These are phyloP conservation scores for Lethenteron camtschaticum DNA, from an alignment of 2,113 vertebrate genomes.

Conservation along the genomic window DNA sequence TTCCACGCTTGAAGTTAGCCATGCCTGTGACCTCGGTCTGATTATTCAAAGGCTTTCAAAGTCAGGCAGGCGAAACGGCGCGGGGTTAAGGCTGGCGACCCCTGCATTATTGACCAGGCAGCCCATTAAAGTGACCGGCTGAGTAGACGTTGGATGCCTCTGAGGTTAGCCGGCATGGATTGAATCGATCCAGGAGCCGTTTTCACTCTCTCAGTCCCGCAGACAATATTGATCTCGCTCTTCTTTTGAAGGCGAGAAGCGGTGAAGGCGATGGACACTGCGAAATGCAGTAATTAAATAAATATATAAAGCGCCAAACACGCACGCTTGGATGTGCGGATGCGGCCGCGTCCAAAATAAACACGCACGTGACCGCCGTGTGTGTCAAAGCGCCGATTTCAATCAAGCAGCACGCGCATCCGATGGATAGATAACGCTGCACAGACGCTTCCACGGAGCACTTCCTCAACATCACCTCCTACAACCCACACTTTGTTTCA, in stretches of 20 bases:
- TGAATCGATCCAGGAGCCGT: not conserved
- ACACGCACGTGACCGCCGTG: too few relatives aligned
- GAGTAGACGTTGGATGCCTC: not conserved
- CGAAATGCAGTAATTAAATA: too few relatives aligned
- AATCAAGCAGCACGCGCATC: too few relatives aligned
- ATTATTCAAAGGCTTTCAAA: conserved; percentile 6
- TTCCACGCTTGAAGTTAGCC: too few relatives aligned
- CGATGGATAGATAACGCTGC: too few relatives aligned
- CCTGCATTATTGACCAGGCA: conserved; percentile 4
- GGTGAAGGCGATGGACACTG: not conserved
- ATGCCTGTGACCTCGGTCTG: not conserved
- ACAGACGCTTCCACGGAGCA: too few relatives aligned
- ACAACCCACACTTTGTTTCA: too few relatives aligned
- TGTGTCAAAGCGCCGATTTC: too few relatives aligned
- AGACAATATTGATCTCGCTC: not conserved
- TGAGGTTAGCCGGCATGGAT: conserved; percentile 5
- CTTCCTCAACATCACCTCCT: too few relatives aligned
- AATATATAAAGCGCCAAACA: too few relatives aligned
- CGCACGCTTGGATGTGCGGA: too few relatives aligned
- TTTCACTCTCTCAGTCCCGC: conserved; percentile 5
- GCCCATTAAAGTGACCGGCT: conserved; percentile 5
- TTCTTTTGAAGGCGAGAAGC: conserved; percentile 1
- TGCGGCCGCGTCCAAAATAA: too few relatives aligned
- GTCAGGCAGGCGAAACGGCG: conserved; percentile 1
- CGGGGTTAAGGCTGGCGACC: conserved; percentile 5